Percentiles rank a stretch among this genome's conserved stretches.
Evolutionary conservation across 2,888 invertebrate genomes (phyloP).

Genomic region (Silvanus unidentatus): DNA sequence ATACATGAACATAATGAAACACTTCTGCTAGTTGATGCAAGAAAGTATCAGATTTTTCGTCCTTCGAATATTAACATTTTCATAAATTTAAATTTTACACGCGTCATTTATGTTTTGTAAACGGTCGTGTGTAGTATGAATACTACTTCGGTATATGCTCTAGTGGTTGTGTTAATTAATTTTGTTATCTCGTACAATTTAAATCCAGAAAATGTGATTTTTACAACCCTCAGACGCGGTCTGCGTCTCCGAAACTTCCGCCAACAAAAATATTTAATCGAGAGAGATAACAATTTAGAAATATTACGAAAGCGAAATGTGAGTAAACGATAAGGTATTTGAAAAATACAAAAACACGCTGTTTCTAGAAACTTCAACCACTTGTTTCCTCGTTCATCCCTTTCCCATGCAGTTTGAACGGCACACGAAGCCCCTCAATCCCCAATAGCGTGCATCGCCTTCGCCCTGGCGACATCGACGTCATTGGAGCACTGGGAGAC

Average conservation of each 20-base stretch:
- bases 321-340: neutral
- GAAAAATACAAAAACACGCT: neutral
- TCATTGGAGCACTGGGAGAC: conserved; percentile 57
- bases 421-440: conserved; percentile 32
- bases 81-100: too few relatives aligned
- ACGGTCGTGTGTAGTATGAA: neutral
- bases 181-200: too few relatives aligned
- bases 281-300: neutral
- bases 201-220: too few relatives aligned
- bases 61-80: too few relatives aligned
- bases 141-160: neutral
- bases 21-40: too few relatives aligned
- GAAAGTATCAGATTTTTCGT: too few relatives aligned
- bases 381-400: conserved; percentile 24
- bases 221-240: too few relatives aligned
- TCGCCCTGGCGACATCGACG: conserved; percentile 57
- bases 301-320: conserved; percentile 3
- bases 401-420: conserved; percentile 43
- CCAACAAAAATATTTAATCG: neutral
- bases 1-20: too few relatives aligned
- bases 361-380: conserved; percentile 31
- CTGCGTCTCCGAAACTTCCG: too few relatives aligned
- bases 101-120: too few relatives aligned
- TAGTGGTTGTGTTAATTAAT: too few relatives aligned
- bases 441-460: conserved; percentile 54